A percentile compares a stretch with the other conserved stretches of the same genome.
These are phyloP conservation scores for Nemoura dubitans DNA, from an alignment of 2,888 invertebrate species.

Conservation along the genomic window DNA sequence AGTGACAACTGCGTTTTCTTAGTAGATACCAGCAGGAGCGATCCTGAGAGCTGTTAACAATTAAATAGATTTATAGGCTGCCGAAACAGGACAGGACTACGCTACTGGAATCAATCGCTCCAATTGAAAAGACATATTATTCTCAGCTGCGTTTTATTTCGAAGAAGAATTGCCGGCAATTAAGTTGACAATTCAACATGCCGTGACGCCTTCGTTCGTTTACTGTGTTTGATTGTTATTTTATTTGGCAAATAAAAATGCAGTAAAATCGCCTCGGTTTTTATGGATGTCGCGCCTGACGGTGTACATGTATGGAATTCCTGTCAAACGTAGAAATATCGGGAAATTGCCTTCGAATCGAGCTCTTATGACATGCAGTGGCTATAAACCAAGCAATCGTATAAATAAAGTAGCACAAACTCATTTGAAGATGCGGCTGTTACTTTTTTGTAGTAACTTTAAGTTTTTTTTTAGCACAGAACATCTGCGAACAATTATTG, in stretches of 20 bases:
- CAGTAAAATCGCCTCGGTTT: not conserved
- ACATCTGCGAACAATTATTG: too few species aligned
- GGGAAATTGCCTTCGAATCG: not conserved
- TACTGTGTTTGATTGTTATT: not conserved
- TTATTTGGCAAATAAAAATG: not conserved
- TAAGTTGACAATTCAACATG: not conserved
- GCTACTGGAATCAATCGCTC: not conserved
- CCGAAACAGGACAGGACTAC: not conserved
- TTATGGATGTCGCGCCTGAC: not conserved
- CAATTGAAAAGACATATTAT: slow-evolving; percentile 20
- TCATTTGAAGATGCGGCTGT: too few species aligned
- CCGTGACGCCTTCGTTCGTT: not conserved
- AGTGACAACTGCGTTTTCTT: not conserved
- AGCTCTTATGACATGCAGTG: not conserved
- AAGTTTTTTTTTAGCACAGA: too few species aligned
- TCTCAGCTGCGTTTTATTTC: not conserved
- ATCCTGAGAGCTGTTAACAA: not conserved
- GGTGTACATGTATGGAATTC: not conserved
- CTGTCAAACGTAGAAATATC: not conserved
- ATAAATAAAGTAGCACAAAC: too few species aligned
- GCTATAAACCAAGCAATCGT: too few species aligned
- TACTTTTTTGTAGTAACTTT: too few species aligned
- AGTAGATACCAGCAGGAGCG: not conserved
- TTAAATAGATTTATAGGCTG: not conserved
- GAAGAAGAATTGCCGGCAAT: slow-evolving; percentile 23